Conservation (phyloP, 2,113 vertebrate genomes). For the Pseudorectes ferrugineus region DNA sequence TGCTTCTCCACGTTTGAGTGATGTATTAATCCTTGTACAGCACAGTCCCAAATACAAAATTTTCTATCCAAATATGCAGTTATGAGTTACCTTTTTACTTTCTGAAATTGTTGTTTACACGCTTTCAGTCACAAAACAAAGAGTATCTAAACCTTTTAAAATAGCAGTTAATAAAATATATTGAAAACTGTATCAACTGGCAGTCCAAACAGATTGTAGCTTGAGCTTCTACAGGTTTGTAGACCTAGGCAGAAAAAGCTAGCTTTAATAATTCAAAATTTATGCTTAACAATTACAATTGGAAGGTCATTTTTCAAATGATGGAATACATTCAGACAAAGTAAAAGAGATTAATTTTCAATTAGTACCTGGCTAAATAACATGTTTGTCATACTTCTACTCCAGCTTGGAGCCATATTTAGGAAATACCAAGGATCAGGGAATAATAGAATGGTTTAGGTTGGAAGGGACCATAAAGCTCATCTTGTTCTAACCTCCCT, state of each 20-base stretch:
- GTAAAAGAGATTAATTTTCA: not conserved
- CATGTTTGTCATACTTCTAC: not conserved
- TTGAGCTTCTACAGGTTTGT: not conserved
- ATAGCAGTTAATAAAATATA: rapidly evolving
- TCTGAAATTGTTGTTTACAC: not conserved
- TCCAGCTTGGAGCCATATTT: not conserved
- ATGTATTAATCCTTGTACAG: not conserved
- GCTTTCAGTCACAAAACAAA: not conserved
- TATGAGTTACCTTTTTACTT: not conserved
- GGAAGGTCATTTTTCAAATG: not conserved
- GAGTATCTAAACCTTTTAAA: not conserved
- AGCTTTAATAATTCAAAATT: not conserved
- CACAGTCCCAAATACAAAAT: not conserved
- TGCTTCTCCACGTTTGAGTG: not conserved
- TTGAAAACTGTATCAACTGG: not conserved
- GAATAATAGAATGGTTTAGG: not conserved
- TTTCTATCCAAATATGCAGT: not conserved
- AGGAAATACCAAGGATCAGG: not conserved
- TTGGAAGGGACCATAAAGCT: not conserved
- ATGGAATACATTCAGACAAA: not conserved
- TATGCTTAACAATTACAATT: not conserved
- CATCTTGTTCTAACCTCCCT: not conserved
- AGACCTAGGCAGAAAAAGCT: not conserved
- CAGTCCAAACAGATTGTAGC: not conserved
- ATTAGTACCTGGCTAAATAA: not conserved